Evolutionary conservation across 1,140 invertebrate genomes (phyloP).

Genomic region (Metopolophium dirhodum): DNA sequence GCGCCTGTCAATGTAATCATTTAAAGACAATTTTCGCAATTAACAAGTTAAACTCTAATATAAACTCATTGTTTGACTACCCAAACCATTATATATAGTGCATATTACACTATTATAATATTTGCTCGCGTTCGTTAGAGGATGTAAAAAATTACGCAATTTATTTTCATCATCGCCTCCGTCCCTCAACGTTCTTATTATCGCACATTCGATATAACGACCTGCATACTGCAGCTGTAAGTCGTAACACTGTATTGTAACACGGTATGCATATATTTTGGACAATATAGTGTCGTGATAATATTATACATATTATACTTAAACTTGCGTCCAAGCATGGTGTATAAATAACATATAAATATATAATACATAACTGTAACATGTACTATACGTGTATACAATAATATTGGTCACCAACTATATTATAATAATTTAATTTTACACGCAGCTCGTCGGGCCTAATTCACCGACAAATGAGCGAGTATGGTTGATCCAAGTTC

Average conservation of each 20-base stretch:
- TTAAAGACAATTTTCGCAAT: constrained; percentile 43
- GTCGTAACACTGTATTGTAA: neutral
- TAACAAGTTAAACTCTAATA: constrained; percentile 4
- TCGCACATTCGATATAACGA: neutral
- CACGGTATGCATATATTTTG: neutral
- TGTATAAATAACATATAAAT: neutral
- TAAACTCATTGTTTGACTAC: constrained; percentile 14
- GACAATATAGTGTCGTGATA: neutral
- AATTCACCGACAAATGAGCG: neutral
- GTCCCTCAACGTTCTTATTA: neutral
- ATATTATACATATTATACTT: neutral
- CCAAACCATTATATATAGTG: constrained; percentile 6
- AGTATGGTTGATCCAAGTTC: neutral
- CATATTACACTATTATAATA: neutral
- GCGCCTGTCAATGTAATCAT: constrained; percentile 36
- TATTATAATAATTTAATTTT: neutral
- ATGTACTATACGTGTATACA: neutral
- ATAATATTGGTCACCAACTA: too few species aligned
- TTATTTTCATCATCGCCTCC: neutral
- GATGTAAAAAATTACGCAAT: constrained; percentile 30
- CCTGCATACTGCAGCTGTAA: neutral
- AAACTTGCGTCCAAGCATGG: neutral
- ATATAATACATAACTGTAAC: neutral
- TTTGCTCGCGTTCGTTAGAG: neutral
- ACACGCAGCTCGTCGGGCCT: neutral